A percentile compares a stretch with the other conserved stretches of the same genome.
Evolutionary conservation across 2,888 invertebrate species (phyloP).

Genomic region (Plemyria rubiginata): DNA sequence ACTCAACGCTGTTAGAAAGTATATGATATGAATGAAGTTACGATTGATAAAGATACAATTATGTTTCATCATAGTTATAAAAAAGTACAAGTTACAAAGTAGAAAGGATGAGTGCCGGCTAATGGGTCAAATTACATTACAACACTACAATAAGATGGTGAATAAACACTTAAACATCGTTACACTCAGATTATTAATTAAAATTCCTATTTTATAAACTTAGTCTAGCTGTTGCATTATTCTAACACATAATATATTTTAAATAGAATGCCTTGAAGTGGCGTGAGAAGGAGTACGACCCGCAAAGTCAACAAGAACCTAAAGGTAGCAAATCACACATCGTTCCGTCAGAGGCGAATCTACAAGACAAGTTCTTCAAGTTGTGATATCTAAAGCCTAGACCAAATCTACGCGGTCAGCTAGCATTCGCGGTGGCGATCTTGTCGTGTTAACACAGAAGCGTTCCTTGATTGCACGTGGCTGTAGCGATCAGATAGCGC

Average conservation of each 20-base stretch:
- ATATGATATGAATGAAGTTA: conserved; percentile 40
- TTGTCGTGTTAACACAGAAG: no score
- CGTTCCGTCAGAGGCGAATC: not conserved
- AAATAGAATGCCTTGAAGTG: conserved; percentile 11
- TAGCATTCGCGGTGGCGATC: no score
- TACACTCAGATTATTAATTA: conserved; percentile 30
- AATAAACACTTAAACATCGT: conserved; percentile 19
- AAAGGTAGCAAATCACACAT: not conserved
- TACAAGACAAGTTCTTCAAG: not conserved
- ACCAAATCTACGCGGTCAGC: no score
- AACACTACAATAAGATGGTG: conserved; percentile 21
- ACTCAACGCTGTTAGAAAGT: conserved; percentile 30
- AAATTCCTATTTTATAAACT: conserved; percentile 24
- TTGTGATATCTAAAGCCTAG: no score
- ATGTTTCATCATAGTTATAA: conserved; percentile 1
- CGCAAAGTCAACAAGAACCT: conserved; percentile 9
- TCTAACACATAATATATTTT: conserved; percentile 20
- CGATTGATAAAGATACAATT: conserved; percentile 30
- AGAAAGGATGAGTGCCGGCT: conserved; percentile 6
- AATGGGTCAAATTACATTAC: conserved; percentile 26
- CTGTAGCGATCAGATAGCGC: no score
- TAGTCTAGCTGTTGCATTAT: conserved; percentile 16
- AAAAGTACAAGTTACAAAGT: not conserved
- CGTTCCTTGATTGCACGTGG: no score
- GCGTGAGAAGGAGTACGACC: conserved; percentile 14